Evolutionary conservation across 2,888 invertebrate genomes (phyloP).

Genomic region (Ceriagrion tenellum): DNA sequence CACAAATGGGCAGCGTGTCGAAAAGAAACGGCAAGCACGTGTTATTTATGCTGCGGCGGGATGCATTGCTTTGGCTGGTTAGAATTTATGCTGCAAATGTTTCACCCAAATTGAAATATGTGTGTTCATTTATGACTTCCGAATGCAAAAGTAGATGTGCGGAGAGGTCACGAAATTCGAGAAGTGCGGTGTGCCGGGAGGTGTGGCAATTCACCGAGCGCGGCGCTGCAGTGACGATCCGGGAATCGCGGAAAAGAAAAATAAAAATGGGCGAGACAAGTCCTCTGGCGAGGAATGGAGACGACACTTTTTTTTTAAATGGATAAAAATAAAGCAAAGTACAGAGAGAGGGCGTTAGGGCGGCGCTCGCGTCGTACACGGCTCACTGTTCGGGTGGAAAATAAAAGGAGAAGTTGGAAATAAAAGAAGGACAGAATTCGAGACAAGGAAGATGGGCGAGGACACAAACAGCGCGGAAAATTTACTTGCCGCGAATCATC

Average conservation of each 20-base stretch:
- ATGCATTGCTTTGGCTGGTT: too few relatives aligned
- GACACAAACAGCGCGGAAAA: background rate
- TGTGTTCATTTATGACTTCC: background rate
- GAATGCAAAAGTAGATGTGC: background rate
- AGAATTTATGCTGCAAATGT: background rate
- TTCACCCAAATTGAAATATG: background rate
- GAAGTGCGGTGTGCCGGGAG: background rate
- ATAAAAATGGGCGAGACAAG: background rate
- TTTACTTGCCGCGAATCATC: background rate
- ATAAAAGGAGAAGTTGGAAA: background rate
- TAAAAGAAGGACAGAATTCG: background rate
- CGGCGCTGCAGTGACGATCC: background rate
- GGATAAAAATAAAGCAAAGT: background rate
- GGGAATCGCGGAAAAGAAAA: background rate
- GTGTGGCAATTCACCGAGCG: too few relatives aligned
- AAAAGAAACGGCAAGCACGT: too few relatives aligned
- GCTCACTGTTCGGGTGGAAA: background rate
- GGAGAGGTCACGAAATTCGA: background rate
- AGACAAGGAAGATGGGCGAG: background rate
- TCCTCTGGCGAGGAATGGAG: background rate
- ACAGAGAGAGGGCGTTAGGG: background rate
- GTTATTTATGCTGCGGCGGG: too few relatives aligned
- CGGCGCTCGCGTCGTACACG: background rate
- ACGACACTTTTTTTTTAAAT: background rate
- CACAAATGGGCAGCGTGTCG: too few relatives aligned